phyloP scores from a whole-genome alignment of 1,140 invertebrate species.

The Elymnias hypermnestra region DNA sequence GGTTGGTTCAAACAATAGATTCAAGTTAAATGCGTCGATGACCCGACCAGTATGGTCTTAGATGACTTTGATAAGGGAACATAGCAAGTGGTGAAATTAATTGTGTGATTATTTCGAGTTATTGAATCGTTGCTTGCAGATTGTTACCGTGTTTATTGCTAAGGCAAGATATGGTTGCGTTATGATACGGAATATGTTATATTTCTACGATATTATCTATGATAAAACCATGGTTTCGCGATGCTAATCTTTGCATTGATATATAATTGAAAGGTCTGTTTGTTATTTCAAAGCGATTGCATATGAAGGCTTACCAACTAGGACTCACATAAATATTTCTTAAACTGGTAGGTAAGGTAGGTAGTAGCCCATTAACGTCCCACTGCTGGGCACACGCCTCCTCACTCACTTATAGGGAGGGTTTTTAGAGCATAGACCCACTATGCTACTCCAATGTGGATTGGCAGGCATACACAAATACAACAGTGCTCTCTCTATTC shows the following conservation, averaged over 20 bases:
- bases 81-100: conserved; percentile 48
- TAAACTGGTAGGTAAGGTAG: too few species aligned
- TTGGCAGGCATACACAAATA: too few species aligned
- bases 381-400: too few species aligned
- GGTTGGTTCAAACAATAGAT: conserved; percentile 59
- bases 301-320: too few species aligned
- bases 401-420: too few species aligned
- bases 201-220: background rate
- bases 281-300: background rate
- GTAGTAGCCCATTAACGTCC: too few species aligned
- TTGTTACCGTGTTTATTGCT: conserved; percentile 8
- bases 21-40: conserved; percentile 57
- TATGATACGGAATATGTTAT: background rate
- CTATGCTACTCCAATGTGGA: too few species aligned
- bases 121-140: conserved; percentile 34
- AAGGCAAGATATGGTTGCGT: background rate
- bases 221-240: too few species aligned
- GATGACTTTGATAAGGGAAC: conserved; percentile 56
- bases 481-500: too few species aligned
- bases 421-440: too few species aligned
- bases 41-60: conserved; percentile 33
- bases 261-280: background rate
- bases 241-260: too few species aligned
- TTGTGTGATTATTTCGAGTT: conserved; percentile 42
- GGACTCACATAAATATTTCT: too few species aligned